phyloP scores from a whole-genome alignment of 2,113 vertebrate genomes.

The Cettia cetti region DNA sequence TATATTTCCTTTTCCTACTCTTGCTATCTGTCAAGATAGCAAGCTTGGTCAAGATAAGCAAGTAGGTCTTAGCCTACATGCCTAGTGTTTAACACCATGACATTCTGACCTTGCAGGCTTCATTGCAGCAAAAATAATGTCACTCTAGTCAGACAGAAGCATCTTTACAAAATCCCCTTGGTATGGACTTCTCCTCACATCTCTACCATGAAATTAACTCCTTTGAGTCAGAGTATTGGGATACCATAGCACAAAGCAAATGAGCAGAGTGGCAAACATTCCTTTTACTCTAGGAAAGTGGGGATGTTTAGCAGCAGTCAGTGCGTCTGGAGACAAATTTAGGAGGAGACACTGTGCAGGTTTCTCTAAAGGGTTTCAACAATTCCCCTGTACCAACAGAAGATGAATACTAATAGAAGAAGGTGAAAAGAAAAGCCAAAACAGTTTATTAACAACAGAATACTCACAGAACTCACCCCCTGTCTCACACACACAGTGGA shows the following conservation, averaged over 20 bases:
- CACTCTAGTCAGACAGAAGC: not conserved
- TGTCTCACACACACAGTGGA: not conserved
- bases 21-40: not conserved
- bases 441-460: not conserved
- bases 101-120: not conserved
- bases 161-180: not conserved
- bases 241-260: accelerated
- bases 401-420: not conserved
- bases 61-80: not conserved
- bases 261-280: not conserved
- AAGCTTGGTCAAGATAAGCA: not conserved
- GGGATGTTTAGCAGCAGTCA: not conserved
- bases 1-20: not conserved
- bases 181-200: not conserved
- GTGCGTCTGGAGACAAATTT: not conserved
- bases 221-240: not conserved
- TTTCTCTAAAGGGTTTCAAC: not conserved
- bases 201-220: not conserved
- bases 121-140: not conserved
- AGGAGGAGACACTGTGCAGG: not conserved
- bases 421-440: not conserved
- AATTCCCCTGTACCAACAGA: not conserved
- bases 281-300: not conserved
- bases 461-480: not conserved
- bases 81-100: not conserved